A percentile compares a stretch with the other conserved stretches of the same genome.
Conservation (phyloP, 2,113 vertebrate genomes). For the Potamarius usumacintae region DNA sequence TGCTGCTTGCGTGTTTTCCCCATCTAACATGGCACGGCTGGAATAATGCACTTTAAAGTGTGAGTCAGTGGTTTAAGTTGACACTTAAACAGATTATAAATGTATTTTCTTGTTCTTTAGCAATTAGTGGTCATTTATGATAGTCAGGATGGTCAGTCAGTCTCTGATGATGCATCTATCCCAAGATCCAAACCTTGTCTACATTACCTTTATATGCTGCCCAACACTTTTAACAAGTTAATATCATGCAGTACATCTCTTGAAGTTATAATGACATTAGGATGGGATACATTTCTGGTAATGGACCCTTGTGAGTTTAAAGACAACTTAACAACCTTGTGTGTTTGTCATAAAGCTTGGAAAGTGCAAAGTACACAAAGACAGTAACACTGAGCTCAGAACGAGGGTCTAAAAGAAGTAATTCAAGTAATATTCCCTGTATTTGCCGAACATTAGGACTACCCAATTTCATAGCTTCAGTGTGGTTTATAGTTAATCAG, state of each 20-base stretch:
- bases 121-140: slow-evolving; percentile 38
- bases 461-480: neutral
- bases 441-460: neutral
- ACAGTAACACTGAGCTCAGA: neutral
- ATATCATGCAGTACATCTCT: neutral
- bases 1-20: slow-evolving; percentile 27
- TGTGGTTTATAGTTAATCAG: slow-evolving; percentile 16
- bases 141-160: slow-evolving; percentile 3
- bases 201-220: neutral
- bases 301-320: neutral
- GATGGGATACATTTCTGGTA: neutral
- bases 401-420: neutral
- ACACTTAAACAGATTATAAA: slow-evolving; percentile 41
- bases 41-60: slow-evolving; percentile 33
- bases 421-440: too few relatives aligned
- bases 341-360: too few relatives aligned
- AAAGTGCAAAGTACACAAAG: neutral
- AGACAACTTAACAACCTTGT: neutral
- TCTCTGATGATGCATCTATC: neutral
- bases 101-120: slow-evolving; percentile 28
- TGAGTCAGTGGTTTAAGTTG: slow-evolving; percentile 20
- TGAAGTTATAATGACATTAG: neutral
- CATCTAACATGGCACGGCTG: slow-evolving; percentile 8
- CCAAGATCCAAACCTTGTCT: neutral
- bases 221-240: slow-evolving; percentile 5